phyloP scores from a whole-genome alignment of 2,797 vertebrate species.

The Sebastes steindachneri region DNA sequence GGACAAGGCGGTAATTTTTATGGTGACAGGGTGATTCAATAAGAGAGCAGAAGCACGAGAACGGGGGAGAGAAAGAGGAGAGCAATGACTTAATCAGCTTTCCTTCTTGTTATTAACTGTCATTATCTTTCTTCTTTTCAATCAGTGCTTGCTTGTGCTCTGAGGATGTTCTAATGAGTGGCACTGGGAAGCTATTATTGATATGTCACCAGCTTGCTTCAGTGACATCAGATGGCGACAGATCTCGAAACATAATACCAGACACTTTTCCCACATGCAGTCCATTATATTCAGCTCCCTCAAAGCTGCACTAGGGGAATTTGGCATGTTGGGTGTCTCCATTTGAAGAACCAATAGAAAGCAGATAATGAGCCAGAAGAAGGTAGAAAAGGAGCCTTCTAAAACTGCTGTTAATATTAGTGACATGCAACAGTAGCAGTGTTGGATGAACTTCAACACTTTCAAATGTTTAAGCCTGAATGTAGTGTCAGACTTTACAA shows the following conservation, averaged over 20 bases:
- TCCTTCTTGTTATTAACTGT: constrained; percentile 76
- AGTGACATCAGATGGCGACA: constrained; percentile 64
- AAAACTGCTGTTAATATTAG: neutral
- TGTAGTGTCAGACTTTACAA: constrained; percentile 19
- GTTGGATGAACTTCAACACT: constrained; percentile 16
- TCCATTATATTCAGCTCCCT: constrained; percentile 36
- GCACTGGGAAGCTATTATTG: constrained; percentile 76
- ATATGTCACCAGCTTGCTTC: constrained; percentile 68
- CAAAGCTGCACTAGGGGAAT: constrained; percentile 13
- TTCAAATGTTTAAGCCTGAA: constrained; percentile 2
- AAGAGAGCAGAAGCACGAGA: constrained; percentile 30
- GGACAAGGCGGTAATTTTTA: constrained; percentile 73
- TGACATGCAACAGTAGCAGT: neutral
- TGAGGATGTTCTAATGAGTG: constrained; percentile 74
- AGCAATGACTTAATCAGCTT: constrained; percentile 77
- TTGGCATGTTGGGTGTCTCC: constrained; percentile 10
- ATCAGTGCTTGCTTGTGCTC: constrained; percentile 81
- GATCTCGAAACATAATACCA: constrained; percentile 68
- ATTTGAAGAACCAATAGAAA: constrained; percentile 14
- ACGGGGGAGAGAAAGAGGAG: constrained; percentile 30
- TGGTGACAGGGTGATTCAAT: constrained; percentile 58
- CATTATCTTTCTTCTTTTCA: constrained; percentile 82
- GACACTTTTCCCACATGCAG: constrained; percentile 46
- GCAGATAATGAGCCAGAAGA: neutral
- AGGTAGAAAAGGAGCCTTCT: neutral